Conservation (phyloP, 1,140 invertebrate genomes). For the Pissodes strobi region DNA sequence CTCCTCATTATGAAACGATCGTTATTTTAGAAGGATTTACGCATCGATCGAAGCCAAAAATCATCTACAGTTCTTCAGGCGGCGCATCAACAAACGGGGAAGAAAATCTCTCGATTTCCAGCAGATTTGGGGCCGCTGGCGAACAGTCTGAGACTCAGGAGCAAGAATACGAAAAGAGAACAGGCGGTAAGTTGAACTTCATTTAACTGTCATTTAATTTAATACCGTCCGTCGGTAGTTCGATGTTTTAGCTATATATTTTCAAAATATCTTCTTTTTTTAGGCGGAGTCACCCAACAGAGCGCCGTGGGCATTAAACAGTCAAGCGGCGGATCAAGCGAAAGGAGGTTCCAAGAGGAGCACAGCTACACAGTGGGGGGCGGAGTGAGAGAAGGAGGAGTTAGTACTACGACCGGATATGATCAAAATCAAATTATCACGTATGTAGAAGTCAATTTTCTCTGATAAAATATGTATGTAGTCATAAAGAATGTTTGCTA, state of each 20-base stretch:
- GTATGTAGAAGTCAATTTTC: too few relatives aligned
- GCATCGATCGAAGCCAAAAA: constrained; percentile 9
- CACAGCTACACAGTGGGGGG: constrained; percentile 23
- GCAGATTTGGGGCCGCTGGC: neutral
- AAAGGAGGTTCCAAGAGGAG: constrained; percentile 5
- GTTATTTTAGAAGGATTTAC: neutral
- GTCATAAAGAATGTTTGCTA: neutral
- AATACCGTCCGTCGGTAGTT: too few relatives aligned
- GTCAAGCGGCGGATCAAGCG: neutral
- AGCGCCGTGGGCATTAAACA: neutral
- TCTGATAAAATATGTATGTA: too few relatives aligned
- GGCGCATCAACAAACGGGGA: neutral
- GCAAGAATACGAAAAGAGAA: neutral
- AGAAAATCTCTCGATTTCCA: constrained; percentile 14
- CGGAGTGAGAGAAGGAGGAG: constrained; percentile 17
- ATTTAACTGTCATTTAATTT: too few relatives aligned
- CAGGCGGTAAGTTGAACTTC: constrained; percentile 4
- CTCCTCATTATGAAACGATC: too few relatives aligned
- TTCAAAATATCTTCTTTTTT: too few relatives aligned
- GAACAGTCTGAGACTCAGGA: neutral
- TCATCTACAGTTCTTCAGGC: constrained; percentile 26
- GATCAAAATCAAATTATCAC: constrained; percentile 1
- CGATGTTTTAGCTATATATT: too few relatives aligned
- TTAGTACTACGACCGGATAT: neutral
- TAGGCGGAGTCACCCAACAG: neutral